Evolutionary conservation across 2,797 vertebrate genomes (phyloP), one percentile per base, ranked within the genome.

Genomic region (Acanthurus lineatus): DNA sequence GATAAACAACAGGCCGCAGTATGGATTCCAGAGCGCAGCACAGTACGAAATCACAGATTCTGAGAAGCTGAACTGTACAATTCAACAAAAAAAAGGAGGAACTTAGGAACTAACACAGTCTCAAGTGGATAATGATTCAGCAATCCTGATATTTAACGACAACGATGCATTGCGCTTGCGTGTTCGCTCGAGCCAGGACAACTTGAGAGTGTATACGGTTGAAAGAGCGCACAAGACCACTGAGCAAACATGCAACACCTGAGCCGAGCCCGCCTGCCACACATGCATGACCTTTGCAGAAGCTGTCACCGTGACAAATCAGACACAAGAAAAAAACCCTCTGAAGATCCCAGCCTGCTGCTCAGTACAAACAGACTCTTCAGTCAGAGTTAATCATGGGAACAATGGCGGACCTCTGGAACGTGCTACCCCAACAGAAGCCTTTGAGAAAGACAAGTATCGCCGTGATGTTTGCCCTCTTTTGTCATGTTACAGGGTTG

Each of bases 301-400:
- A 28, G 57, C 79, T 77, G 77, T 75, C 76, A 80, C 68, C 6
- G 20, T 88, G 73, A 89, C 83, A 89, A 88, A 88, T 88, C 62
- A 48, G 64, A 76, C 66, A 69, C 49, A 47, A 61, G 68, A 51
- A 11, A 69, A 58, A 68, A 35, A 7, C 32, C 51, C 35, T 82
- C 58, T 71, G 70, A 86, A 81, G 69, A 74, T 73, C 58, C 66
- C 53, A 40, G 69, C 45, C 28, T 63, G 42, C 67, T 45, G 63
- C 79, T 83, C 81, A 66, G 77, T 65, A 64, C 80, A 90, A 92
- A 92, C 75, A 89, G 48, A 87, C 59, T 77, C 77, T 83, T 85
- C 60, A 85, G 77, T 77, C 60, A 44, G 47, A 84, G 73, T 84
- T 82, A 87, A 91, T 82, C 63, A 9, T 65, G 75, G 48, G 65